Evolutionary conservation across 2,113 vertebrate genomes (phyloP), one percentile per base, ranked within the genome.

Genomic region (Clarias macrocephalus): DNA sequence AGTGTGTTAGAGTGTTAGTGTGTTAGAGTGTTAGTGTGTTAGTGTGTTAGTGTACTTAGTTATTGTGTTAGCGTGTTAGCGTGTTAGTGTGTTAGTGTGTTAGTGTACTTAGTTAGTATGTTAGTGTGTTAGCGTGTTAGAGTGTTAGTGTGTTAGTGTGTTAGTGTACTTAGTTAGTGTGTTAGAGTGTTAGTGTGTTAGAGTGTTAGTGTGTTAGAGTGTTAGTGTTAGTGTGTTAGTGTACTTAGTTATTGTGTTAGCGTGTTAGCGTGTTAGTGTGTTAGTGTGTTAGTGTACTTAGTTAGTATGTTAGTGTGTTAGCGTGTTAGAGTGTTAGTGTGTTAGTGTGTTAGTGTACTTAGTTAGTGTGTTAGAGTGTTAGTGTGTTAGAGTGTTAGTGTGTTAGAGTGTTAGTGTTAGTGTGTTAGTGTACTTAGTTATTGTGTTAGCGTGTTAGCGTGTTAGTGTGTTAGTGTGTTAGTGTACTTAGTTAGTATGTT

Each of bases 41-140:
- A 1, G 2, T 1, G 1, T 1, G 1, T 1, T 33, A 33, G 33
- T 1, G 33, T 33, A 2, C n/a, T 33, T 33, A 33, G 33, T n/a
- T n/a, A n/a, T n/a, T n/a, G 1, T 1, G 1, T 0, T 62, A 4
- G 3, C 1, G 60, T 23, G 19, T 62, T 21, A 62, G 21, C 8
- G 57, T 59, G 57, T 63, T 7, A 8, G 62, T 25, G 23, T 63
- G 62, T 63, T 23, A 2, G 62, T 63, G 62, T 63, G 23, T 63
- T 63, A 7, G 60, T 63, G 60, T 63, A 19, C 7, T 62, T n/a
- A n/a, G 16, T 62, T 62, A 7, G 21, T 23, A n/a, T n/a, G n/a
- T n/a, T 33, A 33, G 33, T 1, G 60, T 23, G 8, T 63, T 63
- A 2, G 60, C 9, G 60, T 63, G 62, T 63, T 9, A 1, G 62